A percentile compares a stretch with the other conserved stretches of the same genome.
Evolutionary conservation across 2,113 vertebrate species (phyloP).

Genomic region (Rhinoptilus africanus): DNA sequence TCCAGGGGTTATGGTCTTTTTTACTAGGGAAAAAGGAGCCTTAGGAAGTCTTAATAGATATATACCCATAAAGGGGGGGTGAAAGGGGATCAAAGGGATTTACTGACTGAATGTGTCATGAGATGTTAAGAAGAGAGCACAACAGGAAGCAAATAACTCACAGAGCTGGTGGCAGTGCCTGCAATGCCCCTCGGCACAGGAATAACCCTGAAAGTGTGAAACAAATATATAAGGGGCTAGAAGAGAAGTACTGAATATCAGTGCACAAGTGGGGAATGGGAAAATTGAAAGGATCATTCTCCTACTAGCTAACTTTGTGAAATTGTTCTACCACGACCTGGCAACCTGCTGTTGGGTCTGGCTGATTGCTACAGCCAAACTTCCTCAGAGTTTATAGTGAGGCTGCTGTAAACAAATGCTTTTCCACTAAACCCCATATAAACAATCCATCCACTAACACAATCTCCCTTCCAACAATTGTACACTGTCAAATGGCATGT

Average conservation of each 20-base stretch:
- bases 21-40: background rate
- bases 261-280: background rate
- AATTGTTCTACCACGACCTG: background rate
- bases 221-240: background rate
- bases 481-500: background rate
- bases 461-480: background rate
- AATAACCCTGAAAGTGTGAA: background rate
- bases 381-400: background rate
- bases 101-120: background rate
- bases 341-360: background rate
- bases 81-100: background rate
- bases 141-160: background rate
- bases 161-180: background rate
- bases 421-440: slow-evolving; percentile 48
- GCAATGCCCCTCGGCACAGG: background rate
- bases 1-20: background rate
- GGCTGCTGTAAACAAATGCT: slow-evolving; percentile 41
- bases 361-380: background rate
- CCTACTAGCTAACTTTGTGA: background rate
- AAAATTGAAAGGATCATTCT: background rate
- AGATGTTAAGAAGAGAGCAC: background rate
- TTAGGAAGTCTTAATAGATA: background rate
- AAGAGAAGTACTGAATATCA: background rate
- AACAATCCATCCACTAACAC: background rate
- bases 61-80: background rate